Percentiles rank a stretch among this genome's conserved stretches.
phyloP scores from a whole-genome alignment of 2,888 invertebrate genomes.

The Steinernema hermaphroditum region DNA sequence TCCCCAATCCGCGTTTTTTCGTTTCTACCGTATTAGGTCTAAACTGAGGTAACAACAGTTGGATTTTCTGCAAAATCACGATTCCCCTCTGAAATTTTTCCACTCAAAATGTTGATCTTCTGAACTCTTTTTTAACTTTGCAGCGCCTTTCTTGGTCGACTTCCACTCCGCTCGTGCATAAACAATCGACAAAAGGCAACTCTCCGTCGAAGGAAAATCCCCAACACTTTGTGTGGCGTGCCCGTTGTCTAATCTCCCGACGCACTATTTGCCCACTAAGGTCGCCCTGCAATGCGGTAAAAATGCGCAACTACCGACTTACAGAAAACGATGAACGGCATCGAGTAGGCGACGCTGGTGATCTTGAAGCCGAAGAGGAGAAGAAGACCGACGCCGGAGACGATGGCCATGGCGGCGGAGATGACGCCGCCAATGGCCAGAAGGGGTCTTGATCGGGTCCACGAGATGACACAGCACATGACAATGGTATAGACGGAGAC shows the following conservation, averaged over 20 bases:
- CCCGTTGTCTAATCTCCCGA: background rate
- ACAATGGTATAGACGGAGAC: constrained; percentile 64
- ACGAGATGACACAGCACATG: constrained; percentile 70
- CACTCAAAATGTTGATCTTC: too few relatives aligned
- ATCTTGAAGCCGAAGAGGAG: constrained; percentile 77
- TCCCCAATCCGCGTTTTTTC: too few relatives aligned
- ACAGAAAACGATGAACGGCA: constrained; percentile 67
- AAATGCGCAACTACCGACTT: constrained; percentile 46
- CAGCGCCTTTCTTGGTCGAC: background rate
- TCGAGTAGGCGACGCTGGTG: constrained; percentile 65
- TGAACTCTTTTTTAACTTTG: background rate
- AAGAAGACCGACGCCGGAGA: constrained; percentile 84
- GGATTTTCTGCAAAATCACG: too few relatives aligned
- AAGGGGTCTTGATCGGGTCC: constrained; percentile 79
- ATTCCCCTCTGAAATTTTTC: too few relatives aligned
- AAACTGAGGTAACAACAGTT: too few relatives aligned
- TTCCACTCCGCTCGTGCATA: constrained; percentile 13
- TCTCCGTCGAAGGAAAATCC: constrained; percentile 22
- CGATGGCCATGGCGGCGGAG: constrained; percentile 86
- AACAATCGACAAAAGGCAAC: constrained; percentile 20
- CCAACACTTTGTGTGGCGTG: background rate
- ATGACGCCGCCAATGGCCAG: constrained; percentile 85
- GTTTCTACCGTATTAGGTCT: too few relatives aligned
- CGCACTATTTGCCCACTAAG: background rate
- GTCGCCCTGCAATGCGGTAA: constrained; percentile 11